phyloP scores from a whole-genome alignment of 2,888 invertebrate genomes.

The Chalcis sispes region DNA sequence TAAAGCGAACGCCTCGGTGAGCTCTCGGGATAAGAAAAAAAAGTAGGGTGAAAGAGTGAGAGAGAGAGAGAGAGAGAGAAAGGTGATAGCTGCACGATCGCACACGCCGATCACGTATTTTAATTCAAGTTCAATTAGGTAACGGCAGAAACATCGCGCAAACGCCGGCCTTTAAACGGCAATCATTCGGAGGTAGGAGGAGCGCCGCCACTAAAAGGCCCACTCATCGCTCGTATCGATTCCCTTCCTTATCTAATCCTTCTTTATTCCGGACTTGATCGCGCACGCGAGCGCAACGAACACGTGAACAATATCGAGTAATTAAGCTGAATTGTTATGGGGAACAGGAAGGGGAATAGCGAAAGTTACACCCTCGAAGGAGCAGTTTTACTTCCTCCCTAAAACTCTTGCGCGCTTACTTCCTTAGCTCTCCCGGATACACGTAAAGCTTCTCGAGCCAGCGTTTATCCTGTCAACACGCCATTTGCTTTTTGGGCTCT shows the following conservation, averaged over 20 bases:
- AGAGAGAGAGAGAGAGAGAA: background rate
- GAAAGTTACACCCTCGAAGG: slow-evolving; percentile 23
- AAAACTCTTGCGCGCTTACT: too few relatives aligned
- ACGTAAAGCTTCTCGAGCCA: slow-evolving; percentile 9
- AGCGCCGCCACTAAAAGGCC: slow-evolving; percentile 16
- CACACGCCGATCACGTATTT: slow-evolving; percentile 52
- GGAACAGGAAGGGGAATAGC: background rate
- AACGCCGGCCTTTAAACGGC: slow-evolving; percentile 39
- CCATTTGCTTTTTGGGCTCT: slow-evolving; percentile 20
- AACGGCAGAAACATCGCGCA: background rate
- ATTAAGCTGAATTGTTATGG: slow-evolving; percentile 41
- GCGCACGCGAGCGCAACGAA: background rate
- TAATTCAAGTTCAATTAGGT: slow-evolving; percentile 56
- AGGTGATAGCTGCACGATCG: background rate
- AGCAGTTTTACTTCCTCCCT: background rate
- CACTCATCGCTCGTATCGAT: slow-evolving; percentile 35
- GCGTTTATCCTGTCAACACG: slow-evolving; percentile 53
- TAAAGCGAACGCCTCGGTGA: too few relatives aligned
- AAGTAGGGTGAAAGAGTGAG: too few relatives aligned
- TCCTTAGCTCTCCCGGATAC: slow-evolving; percentile 13
- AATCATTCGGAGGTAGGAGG: slow-evolving; percentile 39
- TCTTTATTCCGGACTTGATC: too few relatives aligned
- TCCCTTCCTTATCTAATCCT: too few relatives aligned
- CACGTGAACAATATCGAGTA: slow-evolving; percentile 46
- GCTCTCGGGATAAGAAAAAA: too few relatives aligned